Evolutionary conservation across 2,888 invertebrate genomes (phyloP).

Genomic region (Lycaena phlaeas): DNA sequence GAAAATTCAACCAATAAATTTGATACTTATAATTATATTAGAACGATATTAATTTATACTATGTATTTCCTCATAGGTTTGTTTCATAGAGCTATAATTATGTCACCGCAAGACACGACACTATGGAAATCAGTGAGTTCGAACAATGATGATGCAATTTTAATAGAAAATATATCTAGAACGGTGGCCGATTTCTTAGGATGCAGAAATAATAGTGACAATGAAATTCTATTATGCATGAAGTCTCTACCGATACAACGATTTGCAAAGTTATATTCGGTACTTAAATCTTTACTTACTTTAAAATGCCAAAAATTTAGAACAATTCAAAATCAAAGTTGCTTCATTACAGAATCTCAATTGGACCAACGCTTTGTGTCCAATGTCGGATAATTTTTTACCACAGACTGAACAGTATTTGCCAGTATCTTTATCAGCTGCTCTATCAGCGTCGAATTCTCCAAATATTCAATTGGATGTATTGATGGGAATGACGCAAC

Average conservation of each 20-base stretch:
- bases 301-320: too few species aligned
- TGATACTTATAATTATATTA: too few species aligned
- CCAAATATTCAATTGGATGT: slow-evolving; percentile 75
- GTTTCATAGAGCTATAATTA: slow-evolving; percentile 78
- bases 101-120: slow-evolving; percentile 70
- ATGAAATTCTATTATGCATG: slow-evolving; percentile 75
- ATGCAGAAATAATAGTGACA: slow-evolving; percentile 59
- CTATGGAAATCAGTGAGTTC: slow-evolving; percentile 47
- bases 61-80: slow-evolving; percentile 66
- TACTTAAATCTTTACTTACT: too few species aligned
- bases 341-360: slow-evolving; percentile 65
- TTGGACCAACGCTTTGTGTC: slow-evolving; percentile 73
- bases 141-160: slow-evolving; percentile 28
- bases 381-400: slow-evolving; percentile 76
- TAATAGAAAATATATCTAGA: slow-evolving; percentile 61
- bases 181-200: slow-evolving; percentile 71
- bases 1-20: too few species aligned
- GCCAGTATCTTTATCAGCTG: slow-evolving; percentile 65
- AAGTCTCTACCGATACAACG: slow-evolving; percentile 73
- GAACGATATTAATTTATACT: too few species aligned
- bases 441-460: slow-evolving; percentile 63
- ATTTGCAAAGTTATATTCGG: slow-evolving; percentile 63
- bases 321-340: too few species aligned
- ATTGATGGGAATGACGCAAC: slow-evolving; percentile 78
- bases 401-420: slow-evolving; percentile 75